Conservation (phyloP, 1,140 invertebrate species). For the Asobara japonica region DNA sequence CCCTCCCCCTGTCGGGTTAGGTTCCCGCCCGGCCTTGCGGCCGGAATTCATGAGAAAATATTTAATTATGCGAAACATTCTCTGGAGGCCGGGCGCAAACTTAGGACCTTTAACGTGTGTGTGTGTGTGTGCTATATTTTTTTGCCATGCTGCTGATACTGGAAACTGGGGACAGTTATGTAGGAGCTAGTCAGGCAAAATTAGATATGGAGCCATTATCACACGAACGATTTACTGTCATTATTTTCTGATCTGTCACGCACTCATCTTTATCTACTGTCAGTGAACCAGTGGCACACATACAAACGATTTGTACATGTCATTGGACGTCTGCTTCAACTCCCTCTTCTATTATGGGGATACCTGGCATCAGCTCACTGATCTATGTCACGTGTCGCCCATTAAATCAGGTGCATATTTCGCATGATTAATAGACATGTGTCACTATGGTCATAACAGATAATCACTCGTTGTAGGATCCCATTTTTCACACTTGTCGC, state of each 20-base stretch:
- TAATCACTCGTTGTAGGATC: not conserved
- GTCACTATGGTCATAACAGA: not conserved
- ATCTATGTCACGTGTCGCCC: conserved; percentile 37
- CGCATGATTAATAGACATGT: conserved; percentile 35
- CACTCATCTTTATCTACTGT: not conserved
- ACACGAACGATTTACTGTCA: not conserved
- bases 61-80: too few relatives aligned
- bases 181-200: not conserved
- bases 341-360: not conserved
- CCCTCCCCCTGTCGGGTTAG: too few relatives aligned
- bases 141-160: not conserved
- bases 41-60: too few relatives aligned
- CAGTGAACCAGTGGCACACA: conserved; percentile 10
- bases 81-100: too few relatives aligned
- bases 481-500: not conserved
- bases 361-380: conserved; percentile 30
- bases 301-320: conserved; percentile 35
- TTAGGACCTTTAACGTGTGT: too few relatives aligned
- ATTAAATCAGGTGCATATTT: conserved; percentile 45
- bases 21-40: too few relatives aligned
- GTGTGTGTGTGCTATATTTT: too few relatives aligned
- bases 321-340: conserved; percentile 3
- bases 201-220: not conserved
- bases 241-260: not conserved
- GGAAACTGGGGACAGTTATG: not conserved